Evolutionary conservation across 64 coral and sea anemone genomes (phyloP).

Genomic region (Porites lutea): DNA sequence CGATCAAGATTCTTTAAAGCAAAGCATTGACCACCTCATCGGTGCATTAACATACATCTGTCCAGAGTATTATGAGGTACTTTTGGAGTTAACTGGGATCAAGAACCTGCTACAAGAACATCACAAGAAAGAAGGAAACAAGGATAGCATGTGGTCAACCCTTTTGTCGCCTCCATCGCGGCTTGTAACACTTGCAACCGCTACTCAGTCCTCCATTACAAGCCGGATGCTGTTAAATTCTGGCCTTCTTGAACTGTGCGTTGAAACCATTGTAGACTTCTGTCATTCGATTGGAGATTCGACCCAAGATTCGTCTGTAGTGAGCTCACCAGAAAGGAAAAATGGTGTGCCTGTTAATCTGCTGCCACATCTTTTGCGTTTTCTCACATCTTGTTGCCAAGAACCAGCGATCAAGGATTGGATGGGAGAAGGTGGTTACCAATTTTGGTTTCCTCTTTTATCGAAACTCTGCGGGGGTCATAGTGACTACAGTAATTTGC

Average conservation of each 20-base stretch:
- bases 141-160: neutral
- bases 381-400: conserved; percentile 43
- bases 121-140: neutral
- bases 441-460: conserved; percentile 56
- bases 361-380: conserved; percentile 28
- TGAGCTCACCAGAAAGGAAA: neutral
- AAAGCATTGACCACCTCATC: conserved; percentile 85
- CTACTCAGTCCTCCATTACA: conserved; percentile 61
- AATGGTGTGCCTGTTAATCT: neutral
- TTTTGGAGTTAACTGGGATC: conserved; percentile 73
- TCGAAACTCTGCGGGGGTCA: conserved; percentile 16
- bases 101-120: conserved; percentile 12
- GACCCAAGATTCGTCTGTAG: neutral
- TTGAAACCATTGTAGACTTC: conserved; percentile 40
- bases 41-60: conserved; percentile 69
- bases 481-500: neutral
- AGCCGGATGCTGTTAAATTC: conserved; percentile 65
- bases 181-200: conserved; percentile 62
- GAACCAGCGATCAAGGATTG: conserved; percentile 50
- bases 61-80: conserved; percentile 62
- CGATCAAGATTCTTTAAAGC: conserved; percentile 77
- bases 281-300: neutral
- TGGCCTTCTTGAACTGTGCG: conserved; percentile 56
- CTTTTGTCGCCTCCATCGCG: conserved; percentile 39
- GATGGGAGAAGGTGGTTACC: conserved; percentile 47